Percentiles rank a stretch among this genome's conserved stretches.
Evolutionary conservation across 2,888 invertebrate genomes (phyloP).

Genomic region (Ephialtes manifestator): DNA sequence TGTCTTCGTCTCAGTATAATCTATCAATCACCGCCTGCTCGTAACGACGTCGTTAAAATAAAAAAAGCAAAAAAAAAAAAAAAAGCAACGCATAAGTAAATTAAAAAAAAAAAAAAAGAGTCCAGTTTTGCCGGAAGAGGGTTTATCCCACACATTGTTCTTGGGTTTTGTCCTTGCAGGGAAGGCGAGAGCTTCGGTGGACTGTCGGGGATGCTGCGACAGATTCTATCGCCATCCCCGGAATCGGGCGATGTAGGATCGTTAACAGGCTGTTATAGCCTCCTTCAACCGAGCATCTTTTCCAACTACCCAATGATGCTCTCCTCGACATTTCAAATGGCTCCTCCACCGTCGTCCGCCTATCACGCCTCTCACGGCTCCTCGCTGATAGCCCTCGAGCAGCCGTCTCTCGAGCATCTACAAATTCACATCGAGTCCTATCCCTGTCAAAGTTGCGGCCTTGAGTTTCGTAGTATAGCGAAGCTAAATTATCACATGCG

Average conservation of each 20-base stretch:
- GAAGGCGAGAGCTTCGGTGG: constrained; percentile 84
- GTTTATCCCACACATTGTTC: constrained; percentile 68
- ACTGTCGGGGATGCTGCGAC: constrained; percentile 85
- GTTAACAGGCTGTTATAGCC: constrained; percentile 75
- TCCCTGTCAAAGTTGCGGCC: constrained; percentile 82
- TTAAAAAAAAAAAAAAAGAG: constrained; percentile 32
- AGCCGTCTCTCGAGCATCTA: constrained; percentile 76
- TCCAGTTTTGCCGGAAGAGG: constrained; percentile 55
- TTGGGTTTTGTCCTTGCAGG: constrained; percentile 84
- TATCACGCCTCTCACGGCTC: constrained; percentile 72
- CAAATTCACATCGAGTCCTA: constrained; percentile 80
- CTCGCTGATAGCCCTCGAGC: constrained; percentile 70
- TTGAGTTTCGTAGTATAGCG: constrained; percentile 82
- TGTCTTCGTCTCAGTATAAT: constrained; percentile 68
- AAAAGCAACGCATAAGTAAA: constrained; percentile 63
- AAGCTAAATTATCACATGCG: constrained; percentile 84
- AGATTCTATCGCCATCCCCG: constrained; percentile 84
- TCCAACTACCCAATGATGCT: constrained; percentile 79
- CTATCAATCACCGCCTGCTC: constrained; percentile 78
- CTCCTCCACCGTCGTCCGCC: constrained; percentile 69
- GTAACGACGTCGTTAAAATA: constrained; percentile 74
- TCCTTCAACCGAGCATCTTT: constrained; percentile 79
- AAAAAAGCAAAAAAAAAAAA: constrained; percentile 62
- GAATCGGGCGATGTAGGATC: constrained; percentile 79
- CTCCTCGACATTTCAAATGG: constrained; percentile 77